Evolutionary conservation across 2,797 vertebrate genomes (phyloP), one percentile per base, ranked within the genome.

Genomic region (Takifugu ocellatus): DNA sequence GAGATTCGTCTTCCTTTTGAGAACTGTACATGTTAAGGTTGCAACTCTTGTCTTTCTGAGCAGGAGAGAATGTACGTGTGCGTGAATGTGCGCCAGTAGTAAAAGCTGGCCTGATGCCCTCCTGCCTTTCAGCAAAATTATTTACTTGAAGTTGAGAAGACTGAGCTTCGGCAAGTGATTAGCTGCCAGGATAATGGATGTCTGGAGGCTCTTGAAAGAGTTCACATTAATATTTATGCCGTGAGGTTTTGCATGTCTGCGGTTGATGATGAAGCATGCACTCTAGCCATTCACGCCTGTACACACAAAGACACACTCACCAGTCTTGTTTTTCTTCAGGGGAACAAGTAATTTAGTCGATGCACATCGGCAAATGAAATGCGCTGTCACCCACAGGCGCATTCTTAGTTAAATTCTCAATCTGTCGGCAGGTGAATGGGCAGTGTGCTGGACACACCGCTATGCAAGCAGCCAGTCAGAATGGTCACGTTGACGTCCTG

Each of bases 381-480:
- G 26, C 49, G 56, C 61, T 36, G 42, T 42, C 47, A 49, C 16
- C n/a, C 17, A 66, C 27, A 9, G 5, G 9, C 6, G 1, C 54
- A 11, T 70, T 75, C 51, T 72, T 5, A 59, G 31, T 56, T 25
- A 49, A 45, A 24, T 24, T 56, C 53, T 59, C 33, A 6, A 24
- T 70, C 51, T 73, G 53, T 65, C 44, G 65, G 27, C 78, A 87
- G 97, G 97, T 98, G 78, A 99, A 99, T 1, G 96, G 97, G 3
- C 97, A 99, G 29, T 99, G 96, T 89, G 97, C 97, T 78, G 97
- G 97, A 75, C 97, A 99, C 87, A 99, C 97, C 59, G 97, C 97
- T 26, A 97, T 99, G 96, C 97, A 99, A 86, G 97, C 97, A 31
- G 97, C 97, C 63, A 99, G 97, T 90, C 97, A 99, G 81, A 99